A percentile compares a stretch with the other conserved stretches of the same genome.
These are phyloP conservation scores for Paramisgurnus dabryanus DNA, from an alignment of 2,113 vertebrate genomes.

Conservation along the genomic window DNA sequence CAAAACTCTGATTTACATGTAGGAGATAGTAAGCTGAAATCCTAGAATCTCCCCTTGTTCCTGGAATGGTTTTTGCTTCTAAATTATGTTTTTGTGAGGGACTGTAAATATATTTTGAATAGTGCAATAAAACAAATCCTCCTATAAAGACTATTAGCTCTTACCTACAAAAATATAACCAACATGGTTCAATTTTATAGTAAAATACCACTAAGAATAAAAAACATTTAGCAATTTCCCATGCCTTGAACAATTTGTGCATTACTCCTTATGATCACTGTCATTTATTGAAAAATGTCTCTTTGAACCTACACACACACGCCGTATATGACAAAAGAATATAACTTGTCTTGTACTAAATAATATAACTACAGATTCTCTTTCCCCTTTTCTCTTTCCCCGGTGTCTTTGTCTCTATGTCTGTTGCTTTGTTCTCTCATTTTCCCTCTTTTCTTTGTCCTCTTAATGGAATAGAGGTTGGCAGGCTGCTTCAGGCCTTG, in stretches of 20 bases:
- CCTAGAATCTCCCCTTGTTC: not conserved
- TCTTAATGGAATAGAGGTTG: constrained; percentile 50
- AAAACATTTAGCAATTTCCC: not conserved
- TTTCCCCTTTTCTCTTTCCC: not conserved
- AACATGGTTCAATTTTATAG: not conserved
- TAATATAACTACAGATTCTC: not conserved
- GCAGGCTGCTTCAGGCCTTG: constrained; percentile 43
- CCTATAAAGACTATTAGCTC: not conserved
- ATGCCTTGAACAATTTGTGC: too few relatives aligned
- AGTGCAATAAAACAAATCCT: constrained; percentile 1
- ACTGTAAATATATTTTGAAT: not conserved
- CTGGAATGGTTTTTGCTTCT: not conserved
- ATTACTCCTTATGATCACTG: too few relatives aligned
- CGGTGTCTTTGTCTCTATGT: constrained; percentile 23
- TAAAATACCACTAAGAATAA: not conserved
- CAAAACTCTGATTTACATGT: too few relatives aligned
- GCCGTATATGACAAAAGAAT: not conserved
- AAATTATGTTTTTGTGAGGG: not conserved
- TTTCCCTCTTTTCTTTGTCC: constrained; percentile 41
- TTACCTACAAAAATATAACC: constrained; percentile 10
- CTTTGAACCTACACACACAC: too few relatives aligned
- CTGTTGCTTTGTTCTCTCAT: constrained; percentile 14
- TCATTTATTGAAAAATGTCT: too few relatives aligned
- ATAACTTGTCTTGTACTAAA: not conserved
- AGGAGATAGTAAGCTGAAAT: not conserved